Conservation (phyloP, 2,113 vertebrate species). For the Argyrosomus japonicus region DNA sequence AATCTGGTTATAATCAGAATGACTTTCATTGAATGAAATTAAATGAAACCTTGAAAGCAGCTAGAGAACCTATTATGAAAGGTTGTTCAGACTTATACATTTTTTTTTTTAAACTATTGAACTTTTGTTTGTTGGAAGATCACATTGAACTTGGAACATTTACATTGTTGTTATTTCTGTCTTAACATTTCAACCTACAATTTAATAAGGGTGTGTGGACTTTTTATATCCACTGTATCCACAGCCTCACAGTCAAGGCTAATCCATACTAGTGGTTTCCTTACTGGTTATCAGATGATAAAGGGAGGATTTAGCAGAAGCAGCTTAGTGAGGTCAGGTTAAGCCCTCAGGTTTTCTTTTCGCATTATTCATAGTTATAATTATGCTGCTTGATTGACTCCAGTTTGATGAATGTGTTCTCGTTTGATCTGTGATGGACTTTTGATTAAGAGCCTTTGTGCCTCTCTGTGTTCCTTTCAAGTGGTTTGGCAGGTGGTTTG, state of each 20-base stretch:
- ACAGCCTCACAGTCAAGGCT: slow-evolving; percentile 31
- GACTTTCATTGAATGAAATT: no score
- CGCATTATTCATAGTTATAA: slow-evolving; percentile 25
- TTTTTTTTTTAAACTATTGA: no score
- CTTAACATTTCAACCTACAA: no score
- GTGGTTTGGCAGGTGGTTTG: slow-evolving; percentile 20
- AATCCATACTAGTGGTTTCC: slow-evolving; percentile 64
- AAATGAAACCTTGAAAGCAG: no score
- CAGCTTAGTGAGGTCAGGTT: slow-evolving; percentile 24
- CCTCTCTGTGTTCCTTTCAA: slow-evolving; percentile 1
- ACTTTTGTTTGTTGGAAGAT: no score
- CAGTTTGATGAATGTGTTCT: slow-evolving; percentile 23
- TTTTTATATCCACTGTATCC: no score
- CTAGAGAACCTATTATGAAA: no score
- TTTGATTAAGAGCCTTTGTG: slow-evolving; percentile 30
- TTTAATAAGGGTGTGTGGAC: no score
- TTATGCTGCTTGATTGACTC: slow-evolving; percentile 32
- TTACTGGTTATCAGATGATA: slow-evolving; percentile 74
- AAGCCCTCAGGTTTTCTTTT: slow-evolving; percentile 15
- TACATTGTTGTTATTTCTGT: no score
- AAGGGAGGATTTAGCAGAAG: slow-evolving; percentile 33
- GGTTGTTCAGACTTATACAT: no score
- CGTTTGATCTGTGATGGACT: slow-evolving; percentile 18
- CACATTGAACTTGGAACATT: no score
- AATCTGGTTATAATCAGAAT: no score